These are phyloP conservation scores for Papilio machaon DNA, from an alignment of 1,140 invertebrate genomes.

Conservation along the genomic window DNA sequence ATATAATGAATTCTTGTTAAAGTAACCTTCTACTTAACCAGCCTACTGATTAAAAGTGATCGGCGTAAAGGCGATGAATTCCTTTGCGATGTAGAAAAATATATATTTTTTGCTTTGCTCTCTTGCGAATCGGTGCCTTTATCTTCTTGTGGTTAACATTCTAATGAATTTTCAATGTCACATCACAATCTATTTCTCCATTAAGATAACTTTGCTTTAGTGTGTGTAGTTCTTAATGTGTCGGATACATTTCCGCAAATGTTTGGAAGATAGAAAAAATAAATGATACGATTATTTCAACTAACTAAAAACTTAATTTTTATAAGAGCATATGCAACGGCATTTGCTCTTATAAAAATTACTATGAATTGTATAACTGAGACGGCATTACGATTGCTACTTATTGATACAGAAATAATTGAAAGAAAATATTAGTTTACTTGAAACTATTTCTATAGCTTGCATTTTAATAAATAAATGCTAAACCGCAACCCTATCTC, in stretches of 20 bases:
- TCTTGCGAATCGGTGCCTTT: constrained; percentile 28
- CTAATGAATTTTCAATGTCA: constrained; percentile 38
- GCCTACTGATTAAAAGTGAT: constrained; percentile 31
- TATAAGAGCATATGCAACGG: too few species aligned
- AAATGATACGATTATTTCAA: not conserved
- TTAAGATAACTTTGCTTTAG: constrained; percentile 27
- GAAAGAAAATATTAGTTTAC: too few species aligned
- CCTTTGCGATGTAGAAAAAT: constrained; percentile 28
- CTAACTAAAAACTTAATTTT: not conserved
- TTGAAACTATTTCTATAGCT: too few species aligned
- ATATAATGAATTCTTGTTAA: not conserved
- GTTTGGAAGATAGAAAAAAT: not conserved
- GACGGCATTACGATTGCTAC: too few species aligned
- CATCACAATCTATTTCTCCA: constrained; percentile 35
- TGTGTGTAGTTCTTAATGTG: not conserved
- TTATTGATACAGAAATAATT: too few species aligned
- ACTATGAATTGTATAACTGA: too few species aligned
- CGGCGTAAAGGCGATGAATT: constrained; percentile 26
- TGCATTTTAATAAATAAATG: too few species aligned
- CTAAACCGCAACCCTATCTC: too few species aligned
- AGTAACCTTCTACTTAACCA: constrained; percentile 28
- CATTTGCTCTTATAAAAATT: too few species aligned
- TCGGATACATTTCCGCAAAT: constrained; percentile 5
- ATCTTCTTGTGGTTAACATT: constrained; percentile 37
- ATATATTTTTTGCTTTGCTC: constrained; percentile 36